Evolutionary conservation across 2,888 invertebrate species (phyloP).

Genomic region (Melieria crassipennis): DNA sequence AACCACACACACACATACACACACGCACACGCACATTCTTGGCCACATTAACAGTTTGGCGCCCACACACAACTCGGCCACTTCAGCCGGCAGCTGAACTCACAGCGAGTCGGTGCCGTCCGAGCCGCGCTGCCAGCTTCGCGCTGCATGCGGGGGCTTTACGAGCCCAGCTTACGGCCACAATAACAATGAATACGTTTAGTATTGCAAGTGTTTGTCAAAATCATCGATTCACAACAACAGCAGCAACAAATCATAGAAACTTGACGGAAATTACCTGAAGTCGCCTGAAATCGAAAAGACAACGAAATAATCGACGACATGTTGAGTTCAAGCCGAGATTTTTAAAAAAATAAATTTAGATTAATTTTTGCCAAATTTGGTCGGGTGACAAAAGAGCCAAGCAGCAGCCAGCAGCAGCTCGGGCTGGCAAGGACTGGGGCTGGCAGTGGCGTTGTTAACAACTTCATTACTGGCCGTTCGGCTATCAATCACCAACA

Average conservation of each 20-base stretch:
- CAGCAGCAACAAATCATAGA: slow-evolving; percentile 19
- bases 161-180: background rate
- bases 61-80: slow-evolving; percentile 26
- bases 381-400: background rate
- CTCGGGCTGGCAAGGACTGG: slow-evolving; percentile 5
- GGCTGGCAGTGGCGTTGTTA: slow-evolving; percentile 27
- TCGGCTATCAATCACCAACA: slow-evolving; percentile 30
- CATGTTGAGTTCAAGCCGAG: slow-evolving; percentile 2
- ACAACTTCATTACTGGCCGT: slow-evolving; percentile 34
- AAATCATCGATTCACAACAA: slow-evolving; percentile 1
- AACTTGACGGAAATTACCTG: slow-evolving; percentile 21
- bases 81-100: background rate
- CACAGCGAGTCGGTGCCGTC: background rate
- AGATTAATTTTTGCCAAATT: slow-evolving; percentile 33
- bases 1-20: background rate
- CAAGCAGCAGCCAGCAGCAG: slow-evolving; percentile 3
- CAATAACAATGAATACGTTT: background rate
- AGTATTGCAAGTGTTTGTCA: background rate
- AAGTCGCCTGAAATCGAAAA: too few species aligned
- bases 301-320: background rate
- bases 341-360: slow-evolving; percentile 13
- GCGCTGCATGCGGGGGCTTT: too few species aligned
- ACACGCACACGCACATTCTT: slow-evolving; percentile 19
- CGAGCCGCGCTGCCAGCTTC: too few species aligned
- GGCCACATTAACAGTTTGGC: slow-evolving; percentile 22